Base-by-base conservation (phyloP, 2,797 vertebrate species). In the Sebastes melanostomus region DNA sequence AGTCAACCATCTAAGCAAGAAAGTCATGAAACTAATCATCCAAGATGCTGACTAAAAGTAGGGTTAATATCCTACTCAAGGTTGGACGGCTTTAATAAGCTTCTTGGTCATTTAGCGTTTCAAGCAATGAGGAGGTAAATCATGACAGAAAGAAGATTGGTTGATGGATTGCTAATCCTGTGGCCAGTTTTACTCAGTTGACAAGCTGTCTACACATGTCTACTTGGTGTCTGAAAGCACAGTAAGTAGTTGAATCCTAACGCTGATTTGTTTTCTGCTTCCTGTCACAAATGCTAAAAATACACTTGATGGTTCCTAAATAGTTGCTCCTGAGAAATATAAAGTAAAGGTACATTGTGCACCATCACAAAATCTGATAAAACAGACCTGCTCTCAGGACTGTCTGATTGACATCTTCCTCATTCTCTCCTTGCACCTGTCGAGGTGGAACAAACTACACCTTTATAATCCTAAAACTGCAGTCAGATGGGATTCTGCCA, bases 101-200 rank as follows among this genome's bases (percentile, higher is more conserved):
- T 16, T 61, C 14, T 65, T 8, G 13, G 29, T 72, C 61, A 72
- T 70, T 68, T 77, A 74, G 25, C 30, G 59, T 18, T 77, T 72
- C 62, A 72, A 55, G 66, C 63, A 60, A 62, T 20, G 16, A 30
- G 29, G 34, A 72, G 22, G 50, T 69, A 42, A 74, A 58, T 38
- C 36, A 42, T 70, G 32, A 58, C 30, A 29, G 20, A 38, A 20
- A 72, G 25, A 67, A 12, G 38, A 79, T 5, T 54, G 20, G 34
- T 14, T 80, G 72, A 83, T 52, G 30, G 55, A 71, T 63, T 66
- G 14, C 30, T 86, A 69, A 79, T 80, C 63, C 61, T 56, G 56
- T 38, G 22, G 36, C 25, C 71, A 59, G n/a, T 74, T 56, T 77
- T 8, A 67, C 30, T 67, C 60, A 38, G 42, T 54, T 86, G 78